phyloP scores from a whole-genome alignment of 1,140 invertebrate genomes.

The Macrobrachium nipponense region DNA sequence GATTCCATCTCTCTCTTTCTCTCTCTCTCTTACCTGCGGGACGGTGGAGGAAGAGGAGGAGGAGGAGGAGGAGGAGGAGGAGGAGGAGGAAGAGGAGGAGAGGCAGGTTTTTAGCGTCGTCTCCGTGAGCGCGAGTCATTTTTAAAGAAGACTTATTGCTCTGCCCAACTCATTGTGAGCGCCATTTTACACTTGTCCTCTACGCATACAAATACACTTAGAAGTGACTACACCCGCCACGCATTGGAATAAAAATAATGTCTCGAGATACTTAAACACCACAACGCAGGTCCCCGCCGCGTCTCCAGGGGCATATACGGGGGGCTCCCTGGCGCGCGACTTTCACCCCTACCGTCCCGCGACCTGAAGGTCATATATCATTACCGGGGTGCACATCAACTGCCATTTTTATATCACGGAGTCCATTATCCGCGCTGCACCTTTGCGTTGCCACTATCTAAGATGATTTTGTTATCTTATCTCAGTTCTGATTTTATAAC shows the following conservation, averaged over 20 bases:
- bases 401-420: conserved; percentile 47
- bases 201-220: conserved; percentile 55
- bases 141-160: conserved; percentile 48
- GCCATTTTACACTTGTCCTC: conserved; percentile 59
- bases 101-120: neutral
- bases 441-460: conserved; percentile 38
- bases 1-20: conserved; percentile 8
- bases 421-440: conserved; percentile 55
- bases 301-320: conserved; percentile 36
- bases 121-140: conserved; percentile 1
- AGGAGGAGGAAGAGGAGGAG: too few relatives aligned
- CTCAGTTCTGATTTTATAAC: conserved; percentile 53
- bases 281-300: conserved; percentile 37
- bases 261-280: conserved; percentile 55
- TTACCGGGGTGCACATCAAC: conserved; percentile 23
- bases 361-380: conserved; percentile 4
- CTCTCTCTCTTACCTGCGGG: conserved; percentile 1
- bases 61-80: too few relatives aligned
- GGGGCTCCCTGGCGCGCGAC: neutral
- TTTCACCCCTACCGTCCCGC: neutral
- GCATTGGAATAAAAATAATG: conserved; percentile 57
- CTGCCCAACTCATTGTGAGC: conserved; percentile 51
- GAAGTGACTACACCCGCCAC: conserved; percentile 50
- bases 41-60: too few relatives aligned
- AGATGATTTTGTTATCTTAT: conserved; percentile 45